Conservation (phyloP, 2,888 invertebrate species). For the Lithosia quadra region DNA sequence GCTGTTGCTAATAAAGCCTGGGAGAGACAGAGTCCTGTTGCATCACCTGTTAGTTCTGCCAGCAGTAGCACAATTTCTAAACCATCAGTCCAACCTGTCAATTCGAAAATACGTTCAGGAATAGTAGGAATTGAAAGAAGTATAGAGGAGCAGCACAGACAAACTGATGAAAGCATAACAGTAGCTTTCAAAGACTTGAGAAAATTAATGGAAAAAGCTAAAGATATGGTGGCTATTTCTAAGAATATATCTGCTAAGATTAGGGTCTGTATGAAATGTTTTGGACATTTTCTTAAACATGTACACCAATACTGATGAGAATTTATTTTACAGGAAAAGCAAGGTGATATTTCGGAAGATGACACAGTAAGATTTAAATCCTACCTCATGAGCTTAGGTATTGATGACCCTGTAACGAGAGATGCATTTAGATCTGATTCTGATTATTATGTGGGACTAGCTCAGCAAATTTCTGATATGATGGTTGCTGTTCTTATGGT, state of each 20-base stretch:
- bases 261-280: slow-evolving; percentile 81
- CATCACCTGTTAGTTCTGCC: slow-evolving; percentile 53
- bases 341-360: slow-evolving; percentile 98
- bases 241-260: slow-evolving; percentile 97
- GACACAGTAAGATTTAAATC: slow-evolving; percentile 98
- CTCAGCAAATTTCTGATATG: slow-evolving; percentile 94
- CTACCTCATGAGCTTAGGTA: slow-evolving; percentile 98
- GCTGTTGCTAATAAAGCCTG: slow-evolving; percentile 89
- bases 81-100: slow-evolving; percentile 66
- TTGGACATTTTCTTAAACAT: neutral
- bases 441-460: slow-evolving; percentile 94
- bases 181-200: slow-evolving; percentile 98
- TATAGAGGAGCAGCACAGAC: slow-evolving; percentile 95
- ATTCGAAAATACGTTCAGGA: slow-evolving; percentile 92
- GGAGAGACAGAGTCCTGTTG: slow-evolving; percentile 80
- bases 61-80: slow-evolving; percentile 60
- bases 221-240: slow-evolving; percentile 98
- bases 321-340: slow-evolving; percentile 90
- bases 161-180: slow-evolving; percentile 96
- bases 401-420: slow-evolving; percentile 98
- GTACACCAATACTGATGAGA: neutral
- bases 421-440: slow-evolving; percentile 95
- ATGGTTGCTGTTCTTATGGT: slow-evolving; percentile 94
- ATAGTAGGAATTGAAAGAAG: slow-evolving; percentile 98
- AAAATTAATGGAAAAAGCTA: slow-evolving; percentile 97